Percentiles rank a stretch among this genome's conserved stretches.
Evolutionary conservation across 2,888 invertebrate genomes (phyloP).

Genomic region (Drosophila tripunctata): DNA sequence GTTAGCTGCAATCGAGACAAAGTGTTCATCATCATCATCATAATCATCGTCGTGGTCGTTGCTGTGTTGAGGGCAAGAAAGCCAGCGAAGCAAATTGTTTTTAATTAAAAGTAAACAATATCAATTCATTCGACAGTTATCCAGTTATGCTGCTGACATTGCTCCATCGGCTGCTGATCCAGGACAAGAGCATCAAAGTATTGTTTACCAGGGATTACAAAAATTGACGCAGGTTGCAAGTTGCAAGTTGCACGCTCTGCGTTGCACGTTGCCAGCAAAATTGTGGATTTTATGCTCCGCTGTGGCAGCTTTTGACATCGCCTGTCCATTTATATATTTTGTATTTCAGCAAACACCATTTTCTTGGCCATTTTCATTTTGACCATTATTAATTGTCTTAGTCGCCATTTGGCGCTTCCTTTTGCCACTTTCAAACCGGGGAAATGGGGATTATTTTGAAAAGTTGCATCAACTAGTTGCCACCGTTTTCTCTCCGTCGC

Average conservation of each 20-base stretch:
- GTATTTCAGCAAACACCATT: conserved; percentile 49
- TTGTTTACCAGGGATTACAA: conserved; percentile 63
- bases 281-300: conserved; percentile 2
- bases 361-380: conserved; percentile 42
- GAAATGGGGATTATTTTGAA: conserved; percentile 45
- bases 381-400: conserved; percentile 68
- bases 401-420: conserved; percentile 12
- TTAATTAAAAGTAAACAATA: conserved; percentile 80
- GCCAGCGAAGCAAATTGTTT: conserved; percentile 79
- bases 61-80: conserved; percentile 57
- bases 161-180: conserved; percentile 24
- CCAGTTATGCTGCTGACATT: conserved; percentile 72
- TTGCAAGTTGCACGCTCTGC: neutral
- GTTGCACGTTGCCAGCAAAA: neutral
- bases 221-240: conserved; percentile 22
- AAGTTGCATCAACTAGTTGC: conserved; percentile 14
- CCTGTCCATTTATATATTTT: conserved; percentile 56
- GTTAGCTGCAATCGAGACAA: conserved; percentile 17
- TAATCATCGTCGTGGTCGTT: neutral
- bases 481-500: conserved; percentile 11
- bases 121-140: conserved; percentile 80
- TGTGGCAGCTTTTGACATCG: conserved; percentile 31
- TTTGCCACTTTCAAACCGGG: conserved; percentile 29
- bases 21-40: conserved; percentile 33
- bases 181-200: conserved; percentile 38